Percentiles rank a stretch among this genome's conserved stretches.
Evolutionary conservation across 2,888 invertebrate species (phyloP).

Genomic region (Mythimna vitellina): DNA sequence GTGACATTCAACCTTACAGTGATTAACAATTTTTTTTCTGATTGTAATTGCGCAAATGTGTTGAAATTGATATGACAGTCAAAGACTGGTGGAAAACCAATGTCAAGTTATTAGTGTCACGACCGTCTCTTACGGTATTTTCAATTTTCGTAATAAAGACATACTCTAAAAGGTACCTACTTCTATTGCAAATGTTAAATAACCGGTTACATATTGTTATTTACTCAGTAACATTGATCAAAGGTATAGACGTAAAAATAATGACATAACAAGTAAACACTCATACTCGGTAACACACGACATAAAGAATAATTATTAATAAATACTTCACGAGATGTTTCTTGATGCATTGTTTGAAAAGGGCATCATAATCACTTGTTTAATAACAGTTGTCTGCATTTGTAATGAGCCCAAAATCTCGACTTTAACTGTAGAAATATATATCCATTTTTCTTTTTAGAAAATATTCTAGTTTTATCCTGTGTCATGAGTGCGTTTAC

Average conservation of each 20-base stretch:
- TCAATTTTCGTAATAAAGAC: constrained; percentile 14
- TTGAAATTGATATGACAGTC: not conserved
- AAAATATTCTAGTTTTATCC: no score
- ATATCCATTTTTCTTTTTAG: no score
- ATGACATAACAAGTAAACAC: constrained; percentile 4
- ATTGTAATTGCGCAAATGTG: not conserved
- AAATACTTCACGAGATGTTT: constrained; percentile 33
- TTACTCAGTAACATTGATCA: constrained; percentile 13
- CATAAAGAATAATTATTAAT: constrained; percentile 18
- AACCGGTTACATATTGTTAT: not conserved
- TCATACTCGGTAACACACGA: constrained; percentile 1
- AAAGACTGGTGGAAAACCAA: not conserved
- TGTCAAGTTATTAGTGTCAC: constrained; percentile 28
- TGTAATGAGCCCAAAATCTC: constrained; percentile 2
- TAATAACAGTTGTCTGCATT: constrained; percentile 56
- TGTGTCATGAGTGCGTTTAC: no score
- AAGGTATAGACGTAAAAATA: constrained; percentile 16
- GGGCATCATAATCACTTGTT: constrained; percentile 61
- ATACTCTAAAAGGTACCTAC: not conserved
- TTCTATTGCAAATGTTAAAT: not conserved
- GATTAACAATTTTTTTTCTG: not conserved
- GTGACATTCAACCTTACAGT: not conserved
- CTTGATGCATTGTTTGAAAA: constrained; percentile 61
- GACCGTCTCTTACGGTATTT: not conserved
- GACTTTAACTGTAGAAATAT: not conserved